phyloP scores from a whole-genome alignment of 2,113 vertebrate species.

The Morone saxatilis region DNA sequence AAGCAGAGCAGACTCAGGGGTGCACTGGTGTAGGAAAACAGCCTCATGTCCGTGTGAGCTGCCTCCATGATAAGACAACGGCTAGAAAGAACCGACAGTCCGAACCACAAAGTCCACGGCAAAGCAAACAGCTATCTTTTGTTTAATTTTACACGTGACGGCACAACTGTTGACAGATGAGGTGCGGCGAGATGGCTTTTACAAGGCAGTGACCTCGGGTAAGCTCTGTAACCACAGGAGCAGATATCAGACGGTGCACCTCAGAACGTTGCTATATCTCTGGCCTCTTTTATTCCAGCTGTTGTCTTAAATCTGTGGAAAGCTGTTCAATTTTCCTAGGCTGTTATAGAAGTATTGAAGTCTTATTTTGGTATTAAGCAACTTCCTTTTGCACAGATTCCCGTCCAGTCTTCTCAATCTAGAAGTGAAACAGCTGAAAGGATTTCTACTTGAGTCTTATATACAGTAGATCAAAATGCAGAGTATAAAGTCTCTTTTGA shows the following conservation, averaged over 20 bases:
- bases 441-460: slow-evolving; percentile 34
- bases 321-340: slow-evolving; percentile 10
- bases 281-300: slow-evolving; percentile 40
- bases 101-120: slow-evolving; percentile 43
- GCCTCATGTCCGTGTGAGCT: slow-evolving; percentile 30
- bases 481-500: slow-evolving; percentile 50
- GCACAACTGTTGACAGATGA: slow-evolving; percentile 69
- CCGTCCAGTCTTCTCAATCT: slow-evolving; percentile 15
- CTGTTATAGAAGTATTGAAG: slow-evolving; percentile 23
- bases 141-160: slow-evolving; percentile 63
- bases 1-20: slow-evolving; percentile 16
- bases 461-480: slow-evolving; percentile 38
- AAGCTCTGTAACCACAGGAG: slow-evolving; percentile 35
- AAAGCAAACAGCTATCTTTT: slow-evolving; percentile 63
- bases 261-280: slow-evolving; percentile 27
- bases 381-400: slow-evolving; percentile 35
- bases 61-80: slow-evolving; percentile 51
- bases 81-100: slow-evolving; percentile 54
- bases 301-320: slow-evolving; percentile 34
- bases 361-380: slow-evolving; percentile 38
- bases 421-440: slow-evolving; percentile 41
- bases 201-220: slow-evolving; percentile 45
- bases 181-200: slow-evolving; percentile 61
- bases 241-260: slow-evolving; percentile 23
- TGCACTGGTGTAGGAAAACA: slow-evolving; percentile 45